phyloP scores from a whole-genome alignment of 2,797 vertebrate species.

The Jordanella pulchra region DNA sequence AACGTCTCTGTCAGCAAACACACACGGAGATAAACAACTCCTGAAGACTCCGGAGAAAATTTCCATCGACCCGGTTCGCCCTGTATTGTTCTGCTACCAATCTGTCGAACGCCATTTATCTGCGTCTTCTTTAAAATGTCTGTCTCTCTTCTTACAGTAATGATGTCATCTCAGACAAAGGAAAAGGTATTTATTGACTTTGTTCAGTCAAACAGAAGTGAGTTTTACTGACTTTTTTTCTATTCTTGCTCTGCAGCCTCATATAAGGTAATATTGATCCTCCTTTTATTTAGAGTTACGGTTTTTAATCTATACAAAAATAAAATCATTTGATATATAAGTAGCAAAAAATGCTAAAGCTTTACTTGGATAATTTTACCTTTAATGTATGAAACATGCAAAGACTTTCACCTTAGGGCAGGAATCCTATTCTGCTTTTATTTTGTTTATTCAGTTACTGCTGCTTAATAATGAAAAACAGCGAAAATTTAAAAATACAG shows the following conservation, averaged over 20 bases:
- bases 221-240: constrained; percentile 36
- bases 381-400: too few species aligned
- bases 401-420: too few species aligned
- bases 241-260: constrained; percentile 21
- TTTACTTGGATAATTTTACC: too few species aligned
- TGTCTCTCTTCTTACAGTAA: constrained; percentile 20
- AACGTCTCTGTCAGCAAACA: constrained; percentile 63
- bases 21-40: constrained; percentile 20
- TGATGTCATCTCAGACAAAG: constrained; percentile 23
- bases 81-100: constrained; percentile 33
- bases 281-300: neutral
- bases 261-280: constrained; percentile 21
- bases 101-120: constrained; percentile 16
- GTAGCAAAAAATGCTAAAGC: too few species aligned
- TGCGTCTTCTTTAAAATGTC: constrained; percentile 33
- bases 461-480: too few species aligned
- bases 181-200: constrained; percentile 46
- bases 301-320: neutral
- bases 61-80: constrained; percentile 54
- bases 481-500: too few species aligned
- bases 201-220: constrained; percentile 26
- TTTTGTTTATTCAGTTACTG: too few species aligned
- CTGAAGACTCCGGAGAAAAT: constrained; percentile 42
- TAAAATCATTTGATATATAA: neutral
- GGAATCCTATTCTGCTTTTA: too few species aligned